These are phyloP conservation scores for Corythornis cristatus DNA, from an alignment of 2,113 vertebrate genomes.

Conservation along the genomic window DNA sequence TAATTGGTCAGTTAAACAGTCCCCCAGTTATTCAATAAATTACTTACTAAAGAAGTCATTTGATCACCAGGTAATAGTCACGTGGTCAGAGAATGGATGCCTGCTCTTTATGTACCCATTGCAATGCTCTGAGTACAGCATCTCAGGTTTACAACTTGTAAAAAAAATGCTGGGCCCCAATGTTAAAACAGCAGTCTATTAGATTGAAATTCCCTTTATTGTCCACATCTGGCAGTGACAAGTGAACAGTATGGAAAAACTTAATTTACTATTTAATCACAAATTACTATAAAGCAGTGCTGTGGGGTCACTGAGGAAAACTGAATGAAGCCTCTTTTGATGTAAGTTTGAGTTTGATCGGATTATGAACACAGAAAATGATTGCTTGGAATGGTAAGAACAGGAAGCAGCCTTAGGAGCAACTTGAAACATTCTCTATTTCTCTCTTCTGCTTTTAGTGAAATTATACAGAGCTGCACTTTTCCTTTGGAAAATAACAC, in stretches of 20 bases:
- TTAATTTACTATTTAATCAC: neutral
- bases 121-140: neutral
- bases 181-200: neutral
- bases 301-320: neutral
- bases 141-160: neutral
- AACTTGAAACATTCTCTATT: neutral
- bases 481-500: conserved; percentile 1
- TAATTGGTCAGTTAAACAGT: neutral
- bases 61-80: neutral
- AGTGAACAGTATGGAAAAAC: neutral
- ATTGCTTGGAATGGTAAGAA: neutral
- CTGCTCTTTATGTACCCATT: neutral
- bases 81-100: neutral
- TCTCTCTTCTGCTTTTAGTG: neutral
- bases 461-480: neutral
- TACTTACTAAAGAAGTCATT: neutral
- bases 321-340: too few species aligned
- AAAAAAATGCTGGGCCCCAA: neutral
- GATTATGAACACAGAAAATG: neutral
- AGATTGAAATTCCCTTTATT: neutral
- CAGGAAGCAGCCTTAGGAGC: neutral
- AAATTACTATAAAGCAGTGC: neutral
- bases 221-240: neutral
- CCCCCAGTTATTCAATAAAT: neutral
- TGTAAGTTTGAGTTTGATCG: neutral